Conservation (phyloP, 2,113 vertebrate species). For the Lepisosteus osseus region DNA sequence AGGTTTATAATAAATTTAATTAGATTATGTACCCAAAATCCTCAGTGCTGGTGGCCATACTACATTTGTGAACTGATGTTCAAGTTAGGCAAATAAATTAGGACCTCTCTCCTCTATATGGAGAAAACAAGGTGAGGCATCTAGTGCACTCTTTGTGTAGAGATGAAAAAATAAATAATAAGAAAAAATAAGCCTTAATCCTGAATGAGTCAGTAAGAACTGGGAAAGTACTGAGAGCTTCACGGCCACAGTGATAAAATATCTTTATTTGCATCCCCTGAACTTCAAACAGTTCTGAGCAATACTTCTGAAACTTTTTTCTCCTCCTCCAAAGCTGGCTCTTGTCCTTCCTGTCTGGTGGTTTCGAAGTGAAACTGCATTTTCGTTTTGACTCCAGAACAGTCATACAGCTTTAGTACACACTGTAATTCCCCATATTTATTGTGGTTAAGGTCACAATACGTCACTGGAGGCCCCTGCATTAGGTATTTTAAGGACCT, state of each 20-base stretch:
- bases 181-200: constrained; percentile 62
- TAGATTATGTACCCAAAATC: too few species aligned
- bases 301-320: constrained; percentile 15
- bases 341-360: constrained; percentile 49
- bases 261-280: constrained; percentile 12
- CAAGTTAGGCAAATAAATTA: too few species aligned
- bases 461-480: constrained; percentile 36
- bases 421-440: constrained; percentile 50
- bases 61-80: too few species aligned
- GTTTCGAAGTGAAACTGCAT: constrained; percentile 56
- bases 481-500: constrained; percentile 14
- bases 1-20: too few species aligned
- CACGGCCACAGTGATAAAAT: neutral
- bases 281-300: constrained; percentile 13
- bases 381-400: constrained; percentile 54
- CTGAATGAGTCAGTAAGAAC: constrained; percentile 58
- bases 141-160: neutral
- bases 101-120: too few species aligned
- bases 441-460: constrained; percentile 31
- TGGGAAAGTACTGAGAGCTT: constrained; percentile 25
- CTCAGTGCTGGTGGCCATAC: too few species aligned
- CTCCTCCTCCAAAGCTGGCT: constrained; percentile 37
- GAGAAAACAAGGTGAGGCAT: too few species aligned
- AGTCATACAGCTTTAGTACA: constrained; percentile 35
- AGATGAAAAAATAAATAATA: constrained; percentile 57